These are phyloP conservation scores for Blennius ocellaris DNA, from an alignment of 2,113 vertebrate genomes.

Conservation along the genomic window DNA sequence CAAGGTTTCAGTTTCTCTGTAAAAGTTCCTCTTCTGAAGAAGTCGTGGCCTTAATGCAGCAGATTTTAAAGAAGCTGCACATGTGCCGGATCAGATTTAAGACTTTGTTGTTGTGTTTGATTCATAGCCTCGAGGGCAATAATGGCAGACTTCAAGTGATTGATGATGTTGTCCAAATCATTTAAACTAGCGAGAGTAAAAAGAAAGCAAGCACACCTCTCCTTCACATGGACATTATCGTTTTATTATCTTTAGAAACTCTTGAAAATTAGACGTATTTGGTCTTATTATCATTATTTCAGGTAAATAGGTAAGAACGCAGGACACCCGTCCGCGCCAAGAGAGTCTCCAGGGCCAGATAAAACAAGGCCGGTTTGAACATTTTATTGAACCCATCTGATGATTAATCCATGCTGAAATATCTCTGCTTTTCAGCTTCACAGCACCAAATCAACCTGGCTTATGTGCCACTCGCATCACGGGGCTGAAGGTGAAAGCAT, in stretches of 20 bases:
- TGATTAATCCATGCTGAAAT: constrained; percentile 81
- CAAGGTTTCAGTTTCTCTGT: no score
- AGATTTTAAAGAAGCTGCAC: neutral
- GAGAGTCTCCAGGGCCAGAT: constrained; percentile 59
- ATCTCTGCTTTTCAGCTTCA: constrained; percentile 80
- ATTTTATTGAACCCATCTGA: constrained; percentile 84
- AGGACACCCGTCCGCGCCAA: constrained; percentile 62
- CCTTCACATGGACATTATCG: neutral
- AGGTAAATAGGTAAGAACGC: constrained; percentile 74
- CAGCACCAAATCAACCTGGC: constrained; percentile 78
- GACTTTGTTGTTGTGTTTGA: neutral
- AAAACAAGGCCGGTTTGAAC: constrained; percentile 80
- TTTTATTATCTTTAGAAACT: constrained; percentile 29
- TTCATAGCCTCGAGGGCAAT: neutral
- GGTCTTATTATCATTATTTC: neutral
- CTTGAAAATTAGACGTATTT: neutral
- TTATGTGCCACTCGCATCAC: constrained; percentile 91
- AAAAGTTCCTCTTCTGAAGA: no score
- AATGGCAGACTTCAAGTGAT: constrained; percentile 5
- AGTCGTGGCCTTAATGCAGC: no score
- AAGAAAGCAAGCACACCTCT: constrained; percentile 22
- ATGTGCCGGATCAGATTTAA: neutral
- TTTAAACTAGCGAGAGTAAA: constrained; percentile 17
- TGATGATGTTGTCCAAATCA: constrained; percentile 14
- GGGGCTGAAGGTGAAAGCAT: constrained; percentile 90